Conservation (phyloP, 2,888 invertebrate genomes). For the Ctena decussata region DNA sequence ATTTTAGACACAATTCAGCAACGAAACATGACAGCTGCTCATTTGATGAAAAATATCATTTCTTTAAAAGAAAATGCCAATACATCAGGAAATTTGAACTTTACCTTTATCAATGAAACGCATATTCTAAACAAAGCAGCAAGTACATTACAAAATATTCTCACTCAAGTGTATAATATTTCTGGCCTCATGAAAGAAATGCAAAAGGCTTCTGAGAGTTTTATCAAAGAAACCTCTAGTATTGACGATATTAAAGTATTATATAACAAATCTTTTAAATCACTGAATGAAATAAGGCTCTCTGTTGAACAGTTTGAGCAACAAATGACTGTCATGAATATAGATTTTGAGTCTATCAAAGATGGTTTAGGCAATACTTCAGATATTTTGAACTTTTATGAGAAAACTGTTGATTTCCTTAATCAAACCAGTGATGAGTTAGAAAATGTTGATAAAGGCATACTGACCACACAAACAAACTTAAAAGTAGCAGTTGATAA, state of each 20-base stretch:
- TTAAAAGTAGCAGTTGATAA: background rate
- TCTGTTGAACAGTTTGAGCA: background rate
- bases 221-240: background rate
- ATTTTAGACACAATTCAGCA: background rate
- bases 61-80: background rate
- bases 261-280: background rate
- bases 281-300: background rate
- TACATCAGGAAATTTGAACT: background rate
- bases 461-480: no score
- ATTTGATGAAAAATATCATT: background rate
- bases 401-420: background rate
- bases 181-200: background rate
- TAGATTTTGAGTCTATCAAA: background rate
- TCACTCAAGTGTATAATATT: background rate
- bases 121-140: background rate
- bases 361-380: background rate
- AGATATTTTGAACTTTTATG: background rate
- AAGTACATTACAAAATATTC: background rate
- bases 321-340: background rate
- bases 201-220: background rate
- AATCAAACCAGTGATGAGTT: background rate
- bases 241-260: background rate
- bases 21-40: background rate
- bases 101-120: background rate
- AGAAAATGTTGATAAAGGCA: background rate